Percentiles rank a stretch among this genome's conserved stretches.
These are phyloP conservation scores for Aurelia sp. DNA, from an alignment of 30 jellyfish, hydroid and myxozoan species.

Conservation along the genomic window DNA sequence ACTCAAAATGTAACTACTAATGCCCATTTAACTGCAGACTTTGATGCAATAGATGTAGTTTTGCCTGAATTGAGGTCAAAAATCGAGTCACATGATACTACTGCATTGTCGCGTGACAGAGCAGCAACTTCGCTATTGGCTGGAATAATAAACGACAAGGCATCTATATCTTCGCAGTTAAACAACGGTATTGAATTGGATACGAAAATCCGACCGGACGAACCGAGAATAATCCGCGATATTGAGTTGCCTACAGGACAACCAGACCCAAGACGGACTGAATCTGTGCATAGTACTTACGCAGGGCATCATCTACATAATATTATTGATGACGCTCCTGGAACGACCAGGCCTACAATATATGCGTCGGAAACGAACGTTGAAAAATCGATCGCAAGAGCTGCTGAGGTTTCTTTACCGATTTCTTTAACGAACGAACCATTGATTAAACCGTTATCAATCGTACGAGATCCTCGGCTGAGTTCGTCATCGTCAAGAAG, in stretches of 20 bases:
- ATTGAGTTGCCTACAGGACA: too few relatives aligned
- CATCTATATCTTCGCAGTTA: too few relatives aligned
- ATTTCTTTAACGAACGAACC: neutral
- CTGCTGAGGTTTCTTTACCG: too few relatives aligned
- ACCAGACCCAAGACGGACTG: neutral
- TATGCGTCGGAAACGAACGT: constrained; percentile 7
- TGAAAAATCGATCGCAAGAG: too few relatives aligned
- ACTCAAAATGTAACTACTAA: too few relatives aligned
- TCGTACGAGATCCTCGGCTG: constrained; percentile 66
- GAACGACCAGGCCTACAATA: neutral
- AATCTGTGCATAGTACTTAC: neutral
- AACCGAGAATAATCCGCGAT: too few relatives aligned
- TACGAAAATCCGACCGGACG: too few relatives aligned
- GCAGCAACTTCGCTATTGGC: neutral
- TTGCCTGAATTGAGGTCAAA: neutral
- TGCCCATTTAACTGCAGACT: too few relatives aligned
- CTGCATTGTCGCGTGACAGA: neutral
- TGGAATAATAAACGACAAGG: neutral
- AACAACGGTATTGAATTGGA: too few relatives aligned
- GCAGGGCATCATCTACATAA: neutral
- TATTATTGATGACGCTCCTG: neutral
- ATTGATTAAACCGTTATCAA: constrained; percentile 26
- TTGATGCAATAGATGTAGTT: too few relatives aligned
- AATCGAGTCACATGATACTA: neutral
- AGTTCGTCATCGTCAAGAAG: constrained; percentile 76